Evolutionary conservation across 2,113 vertebrate species (phyloP).

Genomic region (Nothoprocta perdicaria): DNA sequence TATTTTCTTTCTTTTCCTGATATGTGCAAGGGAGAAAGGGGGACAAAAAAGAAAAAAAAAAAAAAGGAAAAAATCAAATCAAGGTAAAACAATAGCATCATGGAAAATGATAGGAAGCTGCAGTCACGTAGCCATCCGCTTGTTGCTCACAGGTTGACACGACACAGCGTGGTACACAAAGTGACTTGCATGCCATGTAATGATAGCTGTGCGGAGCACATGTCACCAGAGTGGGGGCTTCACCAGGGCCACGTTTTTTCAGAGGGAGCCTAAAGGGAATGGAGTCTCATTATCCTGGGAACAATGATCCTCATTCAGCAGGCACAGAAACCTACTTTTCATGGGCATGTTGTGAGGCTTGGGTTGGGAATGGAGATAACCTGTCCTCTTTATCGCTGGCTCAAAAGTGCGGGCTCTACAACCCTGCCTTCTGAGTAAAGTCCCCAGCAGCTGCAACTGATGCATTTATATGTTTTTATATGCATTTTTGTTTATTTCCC

Average conservation of each 20-base stretch:
- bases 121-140: constrained; percentile 31
- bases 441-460: neutral
- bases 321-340: constrained; percentile 70
- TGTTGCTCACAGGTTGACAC: constrained; percentile 46
- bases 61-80: neutral
- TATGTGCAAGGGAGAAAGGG: accelerated
- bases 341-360: neutral
- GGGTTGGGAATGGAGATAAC: constrained; percentile 61
- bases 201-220: constrained; percentile 63
- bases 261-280: constrained; percentile 71
- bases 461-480: neutral
- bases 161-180: constrained; percentile 46
- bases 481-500: neutral
- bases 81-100: neutral
- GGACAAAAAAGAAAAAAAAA: neutral
- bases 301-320: constrained; percentile 72
- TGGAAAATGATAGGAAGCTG: constrained; percentile 18
- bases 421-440: constrained; percentile 46
- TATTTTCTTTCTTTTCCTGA: neutral
- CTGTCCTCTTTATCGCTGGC: constrained; percentile 47
- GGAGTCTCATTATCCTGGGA: constrained; percentile 64
- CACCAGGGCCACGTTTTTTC: constrained; percentile 65
- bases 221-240: constrained; percentile 52
- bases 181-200: constrained; percentile 42
- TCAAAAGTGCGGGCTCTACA: constrained; percentile 52